Percentiles rank a stretch among this genome's conserved stretches.
phyloP scores from a whole-genome alignment of 1,140 invertebrate genomes.

The Mamestra configurata region DNA sequence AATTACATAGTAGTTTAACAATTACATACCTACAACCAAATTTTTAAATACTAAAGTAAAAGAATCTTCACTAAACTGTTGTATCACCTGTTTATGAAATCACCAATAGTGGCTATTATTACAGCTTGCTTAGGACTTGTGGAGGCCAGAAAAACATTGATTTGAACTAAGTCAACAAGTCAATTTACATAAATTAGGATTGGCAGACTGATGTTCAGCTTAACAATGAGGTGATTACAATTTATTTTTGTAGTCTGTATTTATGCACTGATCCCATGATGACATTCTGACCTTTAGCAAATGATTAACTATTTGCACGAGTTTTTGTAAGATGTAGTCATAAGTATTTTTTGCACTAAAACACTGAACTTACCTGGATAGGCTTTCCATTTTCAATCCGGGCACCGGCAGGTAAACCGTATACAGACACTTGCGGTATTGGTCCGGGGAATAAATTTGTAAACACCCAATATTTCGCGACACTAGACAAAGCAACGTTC shows the following conservation, averaged over 20 bases:
- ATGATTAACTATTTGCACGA: not conserved
- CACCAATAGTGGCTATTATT: not conserved
- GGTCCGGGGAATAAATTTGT: slow-evolving; percentile 90
- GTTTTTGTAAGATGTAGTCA: not conserved
- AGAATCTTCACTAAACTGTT: too few relatives aligned
- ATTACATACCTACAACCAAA: too few relatives aligned
- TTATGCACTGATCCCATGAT: slow-evolving; percentile 23
- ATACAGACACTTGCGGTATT: slow-evolving; percentile 90
- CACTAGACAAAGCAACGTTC: slow-evolving; percentile 89
- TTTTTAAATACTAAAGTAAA: too few relatives aligned
- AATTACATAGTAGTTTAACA: too few relatives aligned
- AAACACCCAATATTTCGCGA: slow-evolving; percentile 91
- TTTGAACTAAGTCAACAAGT: slow-evolving; percentile 43
- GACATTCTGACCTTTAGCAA: slow-evolving; percentile 23
- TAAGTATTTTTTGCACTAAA: slow-evolving; percentile 1
- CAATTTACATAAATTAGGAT: slow-evolving; percentile 47
- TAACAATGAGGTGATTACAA: slow-evolving; percentile 14
- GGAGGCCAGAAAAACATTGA: slow-evolving; percentile 26
- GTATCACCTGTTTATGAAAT: too few relatives aligned
- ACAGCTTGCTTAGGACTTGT: not conserved
- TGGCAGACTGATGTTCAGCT: slow-evolving; percentile 9
- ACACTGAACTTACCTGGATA: slow-evolving; percentile 83
- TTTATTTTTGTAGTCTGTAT: slow-evolving; percentile 14
- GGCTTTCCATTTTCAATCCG: slow-evolving; percentile 89
- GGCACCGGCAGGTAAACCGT: slow-evolving; percentile 87